Evolutionary conservation across 2,888 invertebrate genomes (phyloP).

Genomic region (Spodoptera exigua): DNA sequence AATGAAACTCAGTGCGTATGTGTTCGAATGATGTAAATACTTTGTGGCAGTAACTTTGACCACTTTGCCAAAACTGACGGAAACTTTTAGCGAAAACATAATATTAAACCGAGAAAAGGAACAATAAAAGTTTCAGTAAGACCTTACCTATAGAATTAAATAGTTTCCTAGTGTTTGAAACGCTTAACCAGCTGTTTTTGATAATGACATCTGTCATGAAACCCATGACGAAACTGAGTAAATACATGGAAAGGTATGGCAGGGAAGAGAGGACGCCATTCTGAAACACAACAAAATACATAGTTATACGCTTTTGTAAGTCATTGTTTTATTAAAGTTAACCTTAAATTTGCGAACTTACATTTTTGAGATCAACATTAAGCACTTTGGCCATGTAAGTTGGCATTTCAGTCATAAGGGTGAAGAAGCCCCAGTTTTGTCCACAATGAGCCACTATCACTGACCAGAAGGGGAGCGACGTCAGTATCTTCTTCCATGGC

Average conservation of each 20-base stretch:
- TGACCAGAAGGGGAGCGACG: conserved; percentile 91
- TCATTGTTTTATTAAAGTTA: too few species aligned
- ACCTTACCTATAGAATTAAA: conserved; percentile 90
- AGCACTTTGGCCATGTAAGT: conserved; percentile 91
- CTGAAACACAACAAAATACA: conserved; percentile 71
- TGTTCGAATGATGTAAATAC: too few species aligned
- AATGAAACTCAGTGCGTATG: too few species aligned
- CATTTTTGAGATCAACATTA: conserved; percentile 89
- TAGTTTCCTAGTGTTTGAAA: conserved; percentile 90
- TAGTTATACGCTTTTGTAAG: too few species aligned
- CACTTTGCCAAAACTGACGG: too few species aligned
- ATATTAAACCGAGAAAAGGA: too few species aligned
- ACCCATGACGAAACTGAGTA: conserved; percentile 92
- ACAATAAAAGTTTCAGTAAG: too few species aligned
- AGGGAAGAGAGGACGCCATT: conserved; percentile 92
- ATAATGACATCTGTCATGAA: conserved; percentile 90
- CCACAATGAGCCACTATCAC: conserved; percentile 91
- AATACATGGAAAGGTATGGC: conserved; percentile 93
- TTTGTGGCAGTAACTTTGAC: too few species aligned
- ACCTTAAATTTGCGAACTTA: conserved; percentile 63
- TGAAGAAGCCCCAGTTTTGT: conserved; percentile 94
- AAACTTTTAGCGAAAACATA: too few species aligned
- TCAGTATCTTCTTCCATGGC: conserved; percentile 91
- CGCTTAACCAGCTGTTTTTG: conserved; percentile 84
- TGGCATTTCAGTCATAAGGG: conserved; percentile 92